phyloP scores from a whole-genome alignment of 1,140 invertebrate species.

The Carposina sasakii region DNA sequence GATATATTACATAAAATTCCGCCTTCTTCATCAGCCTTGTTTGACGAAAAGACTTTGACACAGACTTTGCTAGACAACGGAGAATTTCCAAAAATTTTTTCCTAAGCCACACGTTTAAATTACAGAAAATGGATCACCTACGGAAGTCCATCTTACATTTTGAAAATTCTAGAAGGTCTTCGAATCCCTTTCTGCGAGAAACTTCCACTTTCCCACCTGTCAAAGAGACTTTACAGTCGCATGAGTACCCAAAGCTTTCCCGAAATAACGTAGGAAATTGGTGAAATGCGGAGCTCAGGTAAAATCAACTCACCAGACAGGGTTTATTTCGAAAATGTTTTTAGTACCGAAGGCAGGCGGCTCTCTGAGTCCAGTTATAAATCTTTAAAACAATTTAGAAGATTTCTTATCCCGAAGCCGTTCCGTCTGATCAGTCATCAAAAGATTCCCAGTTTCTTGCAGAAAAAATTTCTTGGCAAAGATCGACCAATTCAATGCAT shows the following conservation, averaged over 20 bases:
- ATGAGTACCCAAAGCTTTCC: too few species aligned
- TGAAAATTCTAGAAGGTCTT: background rate
- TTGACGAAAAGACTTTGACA: background rate
- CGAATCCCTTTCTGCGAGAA: background rate
- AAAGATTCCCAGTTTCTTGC: too few species aligned
- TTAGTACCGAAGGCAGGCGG: background rate
- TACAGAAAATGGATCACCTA: background rate
- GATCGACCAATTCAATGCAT: too few species aligned
- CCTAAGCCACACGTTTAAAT: background rate
- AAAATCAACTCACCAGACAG: background rate
- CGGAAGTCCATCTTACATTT: background rate
- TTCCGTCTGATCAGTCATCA: too few species aligned
- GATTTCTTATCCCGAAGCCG: too few species aligned
- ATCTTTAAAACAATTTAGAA: background rate
- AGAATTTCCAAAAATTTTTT: background rate
- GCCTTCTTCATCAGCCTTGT: conserved; percentile 1
- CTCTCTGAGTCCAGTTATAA: background rate
- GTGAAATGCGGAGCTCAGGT: background rate
- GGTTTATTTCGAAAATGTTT: background rate
- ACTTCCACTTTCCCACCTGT: background rate
- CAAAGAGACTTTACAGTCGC: background rate
- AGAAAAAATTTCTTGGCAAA: too few species aligned
- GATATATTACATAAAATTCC: conserved; percentile 3
- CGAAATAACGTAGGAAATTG: background rate
- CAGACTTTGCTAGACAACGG: background rate